These are phyloP conservation scores for Cryptocheilus praepositus DNA, from an alignment of 2,888 invertebrate species.

Conservation along the genomic window DNA sequence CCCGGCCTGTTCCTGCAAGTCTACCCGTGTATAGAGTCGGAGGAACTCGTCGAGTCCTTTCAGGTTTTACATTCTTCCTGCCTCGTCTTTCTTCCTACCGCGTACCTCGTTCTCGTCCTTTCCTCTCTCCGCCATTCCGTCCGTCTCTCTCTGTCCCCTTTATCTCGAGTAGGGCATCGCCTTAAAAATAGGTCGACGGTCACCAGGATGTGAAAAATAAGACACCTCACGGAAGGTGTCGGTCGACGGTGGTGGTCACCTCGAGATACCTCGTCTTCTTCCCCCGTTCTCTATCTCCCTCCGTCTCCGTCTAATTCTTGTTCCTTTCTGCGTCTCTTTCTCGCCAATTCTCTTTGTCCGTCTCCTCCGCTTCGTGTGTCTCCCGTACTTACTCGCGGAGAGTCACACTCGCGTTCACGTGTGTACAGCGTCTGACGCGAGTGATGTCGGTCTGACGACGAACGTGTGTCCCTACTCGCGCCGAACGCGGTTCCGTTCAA, in stretches of 20 bases:
- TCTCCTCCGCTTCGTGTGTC: slow-evolving; percentile 13
- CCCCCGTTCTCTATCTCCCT: slow-evolving; percentile 9
- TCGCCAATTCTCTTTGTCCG: slow-evolving; percentile 10
- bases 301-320: slow-evolving; percentile 27
- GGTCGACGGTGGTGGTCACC: slow-evolving; percentile 10
- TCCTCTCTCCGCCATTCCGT: slow-evolving; percentile 3
- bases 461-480: too few relatives aligned
- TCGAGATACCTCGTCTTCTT: slow-evolving; percentile 4
- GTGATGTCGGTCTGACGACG: background rate
- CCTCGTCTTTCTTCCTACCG: slow-evolving; percentile 12
- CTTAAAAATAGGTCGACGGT: slow-evolving; percentile 47
- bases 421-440: too few relatives aligned
- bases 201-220: slow-evolving; percentile 42
- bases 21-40: background rate
- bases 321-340: slow-evolving; percentile 1
- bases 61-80: slow-evolving; percentile 22
- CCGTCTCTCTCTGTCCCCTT: background rate
- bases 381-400: slow-evolving; percentile 24
- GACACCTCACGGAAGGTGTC: slow-evolving; percentile 38
- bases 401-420: slow-evolving; percentile 20
- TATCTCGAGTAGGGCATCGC: slow-evolving; percentile 23
- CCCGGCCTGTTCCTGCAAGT: slow-evolving; percentile 3
- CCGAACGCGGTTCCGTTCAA: too few relatives aligned
- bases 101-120: background rate
- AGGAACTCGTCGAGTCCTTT: background rate